Conservation (phyloP, 2,113 vertebrate genomes). For the Oryzias celebensis region DNA sequence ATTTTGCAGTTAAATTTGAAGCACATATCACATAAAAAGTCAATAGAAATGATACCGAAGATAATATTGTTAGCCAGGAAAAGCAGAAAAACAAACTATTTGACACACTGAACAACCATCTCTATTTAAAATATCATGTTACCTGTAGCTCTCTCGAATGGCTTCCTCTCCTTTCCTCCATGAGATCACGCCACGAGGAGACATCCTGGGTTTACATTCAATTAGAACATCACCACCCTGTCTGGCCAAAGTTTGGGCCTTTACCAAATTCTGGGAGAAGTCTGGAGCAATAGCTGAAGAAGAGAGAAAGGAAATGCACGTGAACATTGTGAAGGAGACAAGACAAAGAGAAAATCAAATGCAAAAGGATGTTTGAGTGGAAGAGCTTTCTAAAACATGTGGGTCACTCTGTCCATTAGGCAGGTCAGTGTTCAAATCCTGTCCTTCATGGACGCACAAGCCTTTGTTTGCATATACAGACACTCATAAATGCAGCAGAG, state of each 20-base stretch:
- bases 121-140: constrained; percentile 21
- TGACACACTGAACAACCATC: constrained; percentile 1
- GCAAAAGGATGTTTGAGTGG: constrained; percentile 1
- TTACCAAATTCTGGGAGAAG: constrained; percentile 75
- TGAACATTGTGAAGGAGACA: constrained; percentile 9
- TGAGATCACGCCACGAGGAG: constrained; percentile 88
- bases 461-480: constrained; percentile 5
- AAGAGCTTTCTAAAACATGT: constrained; percentile 23
- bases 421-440: constrained; percentile 42
- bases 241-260: constrained; percentile 77
- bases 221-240: constrained; percentile 85
- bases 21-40: constrained; percentile 38
- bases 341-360: constrained; percentile 4
- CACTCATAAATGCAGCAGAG: constrained; percentile 5
- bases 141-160: constrained; percentile 80
- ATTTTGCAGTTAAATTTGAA: constrained; percentile 55
- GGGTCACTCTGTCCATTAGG: constrained; percentile 56
- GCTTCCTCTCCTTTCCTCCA: constrained; percentile 92
- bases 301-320: constrained; percentile 13
- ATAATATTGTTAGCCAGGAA: constrained; percentile 6
- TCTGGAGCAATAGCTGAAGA: constrained; percentile 74
- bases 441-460: constrained; percentile 10
- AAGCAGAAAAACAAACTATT: constrained; percentile 22
- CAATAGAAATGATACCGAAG: constrained; percentile 23
- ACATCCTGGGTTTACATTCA: constrained; percentile 90